Percentiles rank a stretch among this genome's conserved stretches.
phyloP scores from a whole-genome alignment of 2,797 vertebrate genomes.

The Pyrocephalus nanus region DNA sequence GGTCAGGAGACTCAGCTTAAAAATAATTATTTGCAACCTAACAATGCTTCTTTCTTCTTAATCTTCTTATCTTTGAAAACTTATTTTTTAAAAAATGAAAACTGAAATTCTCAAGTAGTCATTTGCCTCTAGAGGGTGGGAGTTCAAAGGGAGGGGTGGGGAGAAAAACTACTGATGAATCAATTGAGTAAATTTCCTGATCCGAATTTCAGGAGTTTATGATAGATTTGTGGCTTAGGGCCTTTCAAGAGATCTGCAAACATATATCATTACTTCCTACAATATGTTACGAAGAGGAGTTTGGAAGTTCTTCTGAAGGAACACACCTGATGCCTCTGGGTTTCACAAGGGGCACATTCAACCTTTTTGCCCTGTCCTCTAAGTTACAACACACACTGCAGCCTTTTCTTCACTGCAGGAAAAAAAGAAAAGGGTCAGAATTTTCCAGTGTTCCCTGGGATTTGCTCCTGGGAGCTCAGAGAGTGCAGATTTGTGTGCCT shows the following conservation, averaged over 20 bases:
- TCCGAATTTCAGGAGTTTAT: background rate
- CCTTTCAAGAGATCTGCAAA: background rate
- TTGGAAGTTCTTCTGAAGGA: background rate
- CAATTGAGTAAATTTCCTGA: background rate
- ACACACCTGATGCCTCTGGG: background rate
- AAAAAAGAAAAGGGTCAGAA: background rate
- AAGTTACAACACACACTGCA: background rate
- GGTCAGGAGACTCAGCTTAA: background rate
- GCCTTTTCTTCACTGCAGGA: background rate
- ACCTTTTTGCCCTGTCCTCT: background rate
- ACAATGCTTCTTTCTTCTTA: background rate
- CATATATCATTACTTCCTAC: background rate
- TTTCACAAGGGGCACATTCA: background rate
- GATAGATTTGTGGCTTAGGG: background rate
- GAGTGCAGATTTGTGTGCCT: background rate
- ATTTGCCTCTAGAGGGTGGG: background rate
- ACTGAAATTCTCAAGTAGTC: background rate
- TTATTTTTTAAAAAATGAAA: background rate
- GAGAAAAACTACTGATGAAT: background rate
- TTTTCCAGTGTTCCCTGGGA: background rate
- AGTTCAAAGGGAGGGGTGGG: background rate
- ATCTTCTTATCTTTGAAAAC: background rate
- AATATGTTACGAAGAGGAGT: background rate
- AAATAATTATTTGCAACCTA: background rate
- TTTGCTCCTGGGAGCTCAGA: background rate